These are phyloP conservation scores for Turritopsis dohrnii DNA, from an alignment of 30 jellyfish, hydroid and myxozoan genomes.

Conservation along the genomic window DNA sequence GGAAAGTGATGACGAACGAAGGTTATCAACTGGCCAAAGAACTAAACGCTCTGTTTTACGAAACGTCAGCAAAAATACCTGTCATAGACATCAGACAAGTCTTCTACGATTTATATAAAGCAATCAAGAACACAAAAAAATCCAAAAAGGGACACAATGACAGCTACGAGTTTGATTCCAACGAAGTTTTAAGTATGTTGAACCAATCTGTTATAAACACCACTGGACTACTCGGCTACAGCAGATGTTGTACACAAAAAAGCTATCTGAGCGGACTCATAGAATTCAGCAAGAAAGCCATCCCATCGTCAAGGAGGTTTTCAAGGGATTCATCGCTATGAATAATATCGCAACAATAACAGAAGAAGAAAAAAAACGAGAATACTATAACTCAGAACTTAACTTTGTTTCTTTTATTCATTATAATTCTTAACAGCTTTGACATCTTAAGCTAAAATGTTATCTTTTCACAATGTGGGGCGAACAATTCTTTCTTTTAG, in stretches of 20 bases:
- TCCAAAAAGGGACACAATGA: background rate
- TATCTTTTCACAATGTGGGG: too few relatives aligned
- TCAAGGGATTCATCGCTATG: background rate
- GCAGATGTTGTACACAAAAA: background rate
- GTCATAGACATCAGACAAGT: conserved; percentile 34
- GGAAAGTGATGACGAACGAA: conserved; percentile 20
- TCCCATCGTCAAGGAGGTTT: background rate
- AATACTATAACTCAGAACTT: too few relatives aligned
- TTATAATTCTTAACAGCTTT: too few relatives aligned
- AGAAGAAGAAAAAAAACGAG: background rate
- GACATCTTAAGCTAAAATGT: too few relatives aligned
- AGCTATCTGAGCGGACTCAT: conserved; percentile 5
- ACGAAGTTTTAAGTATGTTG: background rate
- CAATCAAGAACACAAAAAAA: conserved; percentile 19
- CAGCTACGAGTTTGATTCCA: background rate
- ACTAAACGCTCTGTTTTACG: conserved; percentile 30
- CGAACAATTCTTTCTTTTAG: too few relatives aligned
- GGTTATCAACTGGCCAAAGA: conserved; percentile 33
- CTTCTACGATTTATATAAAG: conserved; percentile 25
- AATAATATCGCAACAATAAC: background rate
- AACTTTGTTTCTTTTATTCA: too few relatives aligned
- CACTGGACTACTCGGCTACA: conserved; percentile 14
- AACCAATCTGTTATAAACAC: conserved; percentile 5
- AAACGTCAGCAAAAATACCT: conserved; percentile 36
- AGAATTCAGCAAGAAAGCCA: background rate